A percentile compares a stretch with the other conserved stretches of the same genome.
Evolutionary conservation across 30 jellyfish, hydroid and myxozoan genomes (phyloP).

Genomic region (Nemopilema nomurai): DNA sequence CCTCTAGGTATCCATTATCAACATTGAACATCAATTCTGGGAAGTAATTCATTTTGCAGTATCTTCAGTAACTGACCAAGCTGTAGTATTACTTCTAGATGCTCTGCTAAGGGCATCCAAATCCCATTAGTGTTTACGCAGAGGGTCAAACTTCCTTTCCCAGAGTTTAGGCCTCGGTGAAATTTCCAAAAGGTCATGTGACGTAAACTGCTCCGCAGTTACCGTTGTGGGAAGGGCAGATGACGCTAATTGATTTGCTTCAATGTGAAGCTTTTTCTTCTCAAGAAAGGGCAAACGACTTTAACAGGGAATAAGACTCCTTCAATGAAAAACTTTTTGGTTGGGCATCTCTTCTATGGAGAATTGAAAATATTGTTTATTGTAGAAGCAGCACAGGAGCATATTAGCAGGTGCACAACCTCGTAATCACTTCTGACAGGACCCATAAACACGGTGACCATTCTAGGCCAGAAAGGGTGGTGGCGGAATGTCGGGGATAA

Average conservation of each 20-base stretch:
- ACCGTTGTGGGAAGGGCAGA: background rate
- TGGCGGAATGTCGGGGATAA: conserved; percentile 70
- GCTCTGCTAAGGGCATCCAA: background rate
- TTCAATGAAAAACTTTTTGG: too few species aligned
- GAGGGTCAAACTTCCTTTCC: background rate
- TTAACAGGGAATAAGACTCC: too few species aligned
- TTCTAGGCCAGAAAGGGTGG: background rate
- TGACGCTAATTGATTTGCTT: background rate
- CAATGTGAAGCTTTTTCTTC: too few species aligned
- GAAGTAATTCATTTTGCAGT: conserved; percentile 38
- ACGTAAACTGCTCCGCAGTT: conserved; percentile 32
- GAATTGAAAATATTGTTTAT: too few species aligned
- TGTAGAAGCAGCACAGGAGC: too few species aligned
- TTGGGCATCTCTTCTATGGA: too few species aligned
- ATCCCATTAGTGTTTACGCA: background rate
- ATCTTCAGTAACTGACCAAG: background rate
- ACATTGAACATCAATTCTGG: conserved; percentile 88
- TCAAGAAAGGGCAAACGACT: too few species aligned
- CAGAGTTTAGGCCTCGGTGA: background rate
- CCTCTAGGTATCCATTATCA: conserved; percentile 97
- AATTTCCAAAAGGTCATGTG: conserved; percentile 18
- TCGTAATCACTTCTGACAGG: background rate
- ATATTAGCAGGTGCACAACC: background rate
- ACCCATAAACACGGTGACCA: background rate
- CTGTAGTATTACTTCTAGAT: background rate